Percentiles rank a stretch among this genome's conserved stretches.
Evolutionary conservation across 2,113 vertebrate genomes (phyloP).

Genomic region (Meles meles): DNA sequence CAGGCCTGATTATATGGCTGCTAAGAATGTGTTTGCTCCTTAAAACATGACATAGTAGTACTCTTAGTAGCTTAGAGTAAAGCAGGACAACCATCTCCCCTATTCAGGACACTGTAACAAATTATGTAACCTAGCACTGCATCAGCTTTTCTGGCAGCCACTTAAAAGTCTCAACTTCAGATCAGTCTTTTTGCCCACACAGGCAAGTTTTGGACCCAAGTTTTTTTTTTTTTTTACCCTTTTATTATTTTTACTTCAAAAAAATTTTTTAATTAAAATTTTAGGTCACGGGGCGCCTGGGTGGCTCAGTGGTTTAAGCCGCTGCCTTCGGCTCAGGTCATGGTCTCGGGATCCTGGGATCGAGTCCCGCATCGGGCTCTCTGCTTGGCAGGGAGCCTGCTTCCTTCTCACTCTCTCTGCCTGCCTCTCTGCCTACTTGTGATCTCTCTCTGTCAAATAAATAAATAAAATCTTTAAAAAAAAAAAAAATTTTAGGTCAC

Average conservation of each 20-base stretch:
- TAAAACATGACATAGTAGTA: background rate
- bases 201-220: background rate
- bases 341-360: too few species aligned
- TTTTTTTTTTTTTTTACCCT: background rate
- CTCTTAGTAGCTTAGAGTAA: background rate
- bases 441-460: too few species aligned
- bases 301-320: too few species aligned
- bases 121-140: background rate
- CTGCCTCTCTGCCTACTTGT: too few species aligned
- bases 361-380: too few species aligned
- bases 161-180: background rate
- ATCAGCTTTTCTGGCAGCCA: background rate
- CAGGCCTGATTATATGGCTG: background rate
- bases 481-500: too few species aligned
- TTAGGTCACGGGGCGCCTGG: too few species aligned
- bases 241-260: background rate
- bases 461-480: too few species aligned
- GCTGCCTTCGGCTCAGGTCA: too few species aligned
- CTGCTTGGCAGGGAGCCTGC: too few species aligned
- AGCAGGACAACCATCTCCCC: background rate
- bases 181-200: background rate
- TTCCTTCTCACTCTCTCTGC: too few species aligned
- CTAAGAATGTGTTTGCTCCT: slow-evolving; percentile 7
- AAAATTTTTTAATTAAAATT: background rate
- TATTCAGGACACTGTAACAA: background rate